A percentile compares a stretch with the other conserved stretches of the same genome.
Conservation (phyloP, 2,113 vertebrate species). For the Natator depressus region DNA sequence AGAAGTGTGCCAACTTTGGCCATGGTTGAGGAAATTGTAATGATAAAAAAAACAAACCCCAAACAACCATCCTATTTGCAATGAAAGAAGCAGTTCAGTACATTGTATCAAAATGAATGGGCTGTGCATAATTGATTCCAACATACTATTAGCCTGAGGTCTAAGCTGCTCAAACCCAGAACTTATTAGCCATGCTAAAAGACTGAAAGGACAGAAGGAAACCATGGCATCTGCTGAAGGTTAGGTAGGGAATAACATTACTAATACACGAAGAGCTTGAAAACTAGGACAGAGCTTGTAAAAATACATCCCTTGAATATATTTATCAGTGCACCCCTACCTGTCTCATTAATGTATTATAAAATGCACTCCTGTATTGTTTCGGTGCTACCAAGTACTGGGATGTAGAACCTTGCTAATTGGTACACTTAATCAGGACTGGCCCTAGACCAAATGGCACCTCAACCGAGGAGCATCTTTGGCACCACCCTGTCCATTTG, state of each 20-base stretch:
- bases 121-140: slow-evolving; percentile 74
- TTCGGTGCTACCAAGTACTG: slow-evolving; percentile 21
- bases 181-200: slow-evolving; percentile 66
- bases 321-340: slow-evolving; percentile 50
- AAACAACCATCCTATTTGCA: slow-evolving; percentile 31
- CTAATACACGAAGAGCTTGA: slow-evolving; percentile 44
- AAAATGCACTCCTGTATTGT: slow-evolving; percentile 52
- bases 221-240: slow-evolving; percentile 60
- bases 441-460: too few species aligned
- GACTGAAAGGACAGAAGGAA: neutral
- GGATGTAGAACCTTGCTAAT: slow-evolving; percentile 25
- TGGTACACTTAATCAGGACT: slow-evolving; percentile 32
- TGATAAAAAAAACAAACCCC: slow-evolving; percentile 18
- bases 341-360: slow-evolving; percentile 47
- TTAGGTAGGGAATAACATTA: slow-evolving; percentile 49
- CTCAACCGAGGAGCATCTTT: too few species aligned
- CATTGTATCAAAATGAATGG: slow-evolving; percentile 69
- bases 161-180: slow-evolving; percentile 59
- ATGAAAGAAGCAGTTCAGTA: slow-evolving; percentile 57
- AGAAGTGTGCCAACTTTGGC: slow-evolving; percentile 32
- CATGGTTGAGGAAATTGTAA: slow-evolving; percentile 11
- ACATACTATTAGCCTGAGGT: slow-evolving; percentile 54
- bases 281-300: slow-evolving; percentile 63
- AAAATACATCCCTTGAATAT: slow-evolving; percentile 29
- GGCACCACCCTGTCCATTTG: too few species aligned